These are phyloP conservation scores for Homalodisca vitripennis DNA, from an alignment of 1,140 invertebrate species.

Conservation along the genomic window DNA sequence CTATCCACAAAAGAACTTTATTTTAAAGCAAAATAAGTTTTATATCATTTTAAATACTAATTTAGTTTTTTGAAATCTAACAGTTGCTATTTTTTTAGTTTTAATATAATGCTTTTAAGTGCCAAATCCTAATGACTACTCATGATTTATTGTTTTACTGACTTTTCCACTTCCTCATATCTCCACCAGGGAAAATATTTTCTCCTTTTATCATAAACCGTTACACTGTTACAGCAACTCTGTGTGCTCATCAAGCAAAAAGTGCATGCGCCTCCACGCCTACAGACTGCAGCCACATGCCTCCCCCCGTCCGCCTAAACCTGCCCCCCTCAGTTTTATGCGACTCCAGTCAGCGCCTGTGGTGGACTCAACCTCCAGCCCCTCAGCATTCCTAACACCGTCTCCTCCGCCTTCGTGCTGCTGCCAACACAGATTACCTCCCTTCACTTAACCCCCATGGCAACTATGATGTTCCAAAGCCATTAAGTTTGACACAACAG, in stretches of 20 bases:
- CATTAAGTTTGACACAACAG: background rate
- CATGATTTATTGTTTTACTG: no score
- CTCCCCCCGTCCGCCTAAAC: conserved; percentile 60
- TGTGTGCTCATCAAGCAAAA: background rate
- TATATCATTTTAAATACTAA: no score
- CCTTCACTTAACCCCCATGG: conserved; percentile 55
- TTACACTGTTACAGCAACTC: background rate
- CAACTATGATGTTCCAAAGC: conserved; percentile 74
- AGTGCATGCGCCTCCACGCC: background rate
- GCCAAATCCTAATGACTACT: no score
- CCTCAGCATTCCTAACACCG: background rate
- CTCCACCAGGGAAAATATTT: no score
- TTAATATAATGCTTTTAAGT: no score
- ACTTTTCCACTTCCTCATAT: no score
- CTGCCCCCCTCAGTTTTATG: conserved; percentile 45
- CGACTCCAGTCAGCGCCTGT: background rate
- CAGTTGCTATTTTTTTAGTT: no score
- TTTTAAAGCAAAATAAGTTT: no score
- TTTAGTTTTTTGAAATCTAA: no score
- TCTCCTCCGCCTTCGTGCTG: conserved; percentile 34
- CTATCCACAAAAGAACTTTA: no score
- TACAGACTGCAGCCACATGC: conserved; percentile 38
- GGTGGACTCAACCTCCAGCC: background rate
- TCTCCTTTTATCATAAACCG: background rate
- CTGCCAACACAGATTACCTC: conserved; percentile 34